Conservation (phyloP, 2,113 vertebrate genomes). For the Pseudolaguvia tuberculata region DNA sequence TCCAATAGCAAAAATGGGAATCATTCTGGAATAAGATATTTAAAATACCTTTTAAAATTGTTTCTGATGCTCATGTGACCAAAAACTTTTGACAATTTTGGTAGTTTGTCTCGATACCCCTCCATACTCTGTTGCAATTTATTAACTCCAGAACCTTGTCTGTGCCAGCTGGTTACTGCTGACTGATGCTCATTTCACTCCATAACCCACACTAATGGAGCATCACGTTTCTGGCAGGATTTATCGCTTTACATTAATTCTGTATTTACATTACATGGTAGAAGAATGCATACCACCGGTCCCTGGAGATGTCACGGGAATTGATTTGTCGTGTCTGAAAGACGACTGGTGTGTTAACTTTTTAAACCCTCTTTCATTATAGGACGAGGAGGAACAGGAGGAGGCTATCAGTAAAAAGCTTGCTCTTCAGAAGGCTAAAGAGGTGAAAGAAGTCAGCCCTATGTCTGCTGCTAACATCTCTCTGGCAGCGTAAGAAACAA, state of each 20-base stretch:
- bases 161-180: slow-evolving; percentile 31
- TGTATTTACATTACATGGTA: slow-evolving; percentile 24
- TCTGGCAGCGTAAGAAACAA: slow-evolving; percentile 85
- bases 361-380: slow-evolving; percentile 23
- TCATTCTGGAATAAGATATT: too few relatives aligned
- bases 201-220: slow-evolving; percentile 49
- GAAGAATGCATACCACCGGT: not conserved
- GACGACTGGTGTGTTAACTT: slow-evolving; percentile 2
- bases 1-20: too few relatives aligned
- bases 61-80: too few relatives aligned
- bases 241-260: slow-evolving; percentile 33
- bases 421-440: slow-evolving; percentile 91
- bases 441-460: slow-evolving; percentile 95
- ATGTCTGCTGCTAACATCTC: slow-evolving; percentile 92
- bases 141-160: slow-evolving; percentile 38
- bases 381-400: slow-evolving; percentile 98
- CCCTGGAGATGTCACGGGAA: not conserved
- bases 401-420: slow-evolving; percentile 94
- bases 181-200: slow-evolving; percentile 41
- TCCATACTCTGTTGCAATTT: slow-evolving; percentile 19
- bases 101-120: not conserved
- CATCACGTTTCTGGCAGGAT: slow-evolving; percentile 1
- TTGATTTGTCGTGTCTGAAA: slow-evolving; percentile 33
- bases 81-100: too few relatives aligned
- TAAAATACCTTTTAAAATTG: not conserved